A percentile compares a stretch with the other conserved stretches of the same genome.
These are phyloP conservation scores for Oncorhynchus clarkii DNA, from an alignment of 2,113 vertebrate genomes.

Conservation along the genomic window DNA sequence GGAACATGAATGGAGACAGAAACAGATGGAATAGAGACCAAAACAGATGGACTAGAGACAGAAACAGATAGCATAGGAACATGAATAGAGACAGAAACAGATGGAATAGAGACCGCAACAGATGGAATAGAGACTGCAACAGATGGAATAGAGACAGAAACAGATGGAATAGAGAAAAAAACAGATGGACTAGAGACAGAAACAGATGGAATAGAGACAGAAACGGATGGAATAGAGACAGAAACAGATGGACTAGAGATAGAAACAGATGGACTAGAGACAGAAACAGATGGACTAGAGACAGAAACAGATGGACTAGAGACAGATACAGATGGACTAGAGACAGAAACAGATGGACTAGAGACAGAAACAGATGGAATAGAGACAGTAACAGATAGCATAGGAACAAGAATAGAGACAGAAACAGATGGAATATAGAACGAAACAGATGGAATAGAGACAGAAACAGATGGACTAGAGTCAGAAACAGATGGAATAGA, in stretches of 20 bases:
- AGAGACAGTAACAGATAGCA: no score
- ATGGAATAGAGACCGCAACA: not conserved
- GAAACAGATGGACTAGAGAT: conserved; percentile 37
- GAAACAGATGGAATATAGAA: not conserved
- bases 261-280: no score
- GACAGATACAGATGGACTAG: conserved; percentile 9
- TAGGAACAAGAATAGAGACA: conserved; percentile 13
- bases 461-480: no score
- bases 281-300: not conserved
- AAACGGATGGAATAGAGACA: conserved; percentile 3
- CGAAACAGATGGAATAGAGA: conserved; percentile 39
- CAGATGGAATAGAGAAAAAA: not conserved
- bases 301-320: not conserved
- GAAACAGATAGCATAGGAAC: no score
- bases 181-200: not conserved
- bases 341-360: not conserved
- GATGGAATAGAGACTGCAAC: no score
- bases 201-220: no score
- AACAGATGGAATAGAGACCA: not conserved
- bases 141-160: conserved; percentile 24
- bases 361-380: no score
- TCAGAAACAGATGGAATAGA: not conserved
- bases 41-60: conserved; percentile 34
- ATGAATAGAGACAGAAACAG: not conserved
- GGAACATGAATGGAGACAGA: not conserved